Conservation (phyloP, 2,113 vertebrate genomes). For the Chaetodon trifascialis region DNA sequence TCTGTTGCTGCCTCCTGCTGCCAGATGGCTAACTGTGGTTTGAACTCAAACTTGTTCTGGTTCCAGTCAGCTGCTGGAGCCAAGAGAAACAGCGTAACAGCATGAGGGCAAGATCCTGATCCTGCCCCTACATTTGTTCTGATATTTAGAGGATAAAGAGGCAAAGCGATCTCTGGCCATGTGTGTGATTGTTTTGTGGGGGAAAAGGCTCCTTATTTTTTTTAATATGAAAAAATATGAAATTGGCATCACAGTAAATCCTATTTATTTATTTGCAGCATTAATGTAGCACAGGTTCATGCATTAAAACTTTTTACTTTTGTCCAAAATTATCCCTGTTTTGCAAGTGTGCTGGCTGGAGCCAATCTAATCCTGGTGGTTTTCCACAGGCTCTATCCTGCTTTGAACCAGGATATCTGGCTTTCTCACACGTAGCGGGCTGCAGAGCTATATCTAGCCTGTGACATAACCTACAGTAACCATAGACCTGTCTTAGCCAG, state of each 20-base stretch:
- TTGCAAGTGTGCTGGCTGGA: constrained; percentile 47
- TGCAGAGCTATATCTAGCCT: constrained; percentile 57
- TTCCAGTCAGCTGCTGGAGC: constrained; percentile 54
- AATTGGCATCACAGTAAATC: constrained; percentile 26
- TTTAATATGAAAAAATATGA: neutral
- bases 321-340: constrained; percentile 52
- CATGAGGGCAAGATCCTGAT: constrained; percentile 13
- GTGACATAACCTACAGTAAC: constrained; percentile 70
- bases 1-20: constrained; percentile 52
- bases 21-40: constrained; percentile 65
- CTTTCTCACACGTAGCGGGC: constrained; percentile 20
- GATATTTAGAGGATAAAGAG: constrained; percentile 32
- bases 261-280: constrained; percentile 27
- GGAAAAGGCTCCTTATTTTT: neutral
- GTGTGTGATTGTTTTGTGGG: constrained; percentile 12
- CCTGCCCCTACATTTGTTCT: constrained; percentile 25
- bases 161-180: constrained; percentile 3
- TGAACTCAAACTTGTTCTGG: constrained; percentile 42
- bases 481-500: constrained; percentile 52
- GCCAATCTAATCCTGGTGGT: constrained; percentile 53
- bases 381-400: constrained; percentile 54
- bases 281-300: constrained; percentile 23
- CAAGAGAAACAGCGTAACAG: constrained; percentile 46
- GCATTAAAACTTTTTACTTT: constrained; percentile 41
- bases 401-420: constrained; percentile 51